Conservation (phyloP, 2,113 vertebrate species). For the Toxotes jaculatrix region DNA sequence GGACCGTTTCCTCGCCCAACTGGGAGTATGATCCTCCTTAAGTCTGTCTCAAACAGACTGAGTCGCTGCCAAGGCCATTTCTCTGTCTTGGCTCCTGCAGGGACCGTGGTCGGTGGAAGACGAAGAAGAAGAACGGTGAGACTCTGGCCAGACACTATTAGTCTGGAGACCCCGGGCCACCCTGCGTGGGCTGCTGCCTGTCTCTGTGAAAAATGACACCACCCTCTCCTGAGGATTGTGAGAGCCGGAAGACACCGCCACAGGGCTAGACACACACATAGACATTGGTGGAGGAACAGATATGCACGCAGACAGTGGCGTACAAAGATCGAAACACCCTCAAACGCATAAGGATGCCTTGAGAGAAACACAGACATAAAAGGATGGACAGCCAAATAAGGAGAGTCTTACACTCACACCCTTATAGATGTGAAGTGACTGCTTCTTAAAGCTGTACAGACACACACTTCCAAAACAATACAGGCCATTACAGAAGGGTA, state of each 20-base stretch:
- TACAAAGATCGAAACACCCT: conserved; percentile 54
- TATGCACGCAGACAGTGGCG: not conserved
- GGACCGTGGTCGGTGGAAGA: conserved; percentile 39
- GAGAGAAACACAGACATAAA: conserved; percentile 54
- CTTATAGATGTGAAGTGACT: conserved; percentile 1
- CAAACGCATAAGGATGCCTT: conserved; percentile 39
- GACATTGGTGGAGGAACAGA: conserved; percentile 19
- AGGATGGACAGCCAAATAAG: conserved; percentile 38
- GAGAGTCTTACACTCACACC: not conserved
- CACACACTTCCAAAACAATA: conserved; percentile 36
- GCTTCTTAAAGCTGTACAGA: conserved; percentile 37
- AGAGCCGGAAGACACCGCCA: conserved; percentile 64
- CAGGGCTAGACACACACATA: conserved; percentile 43
- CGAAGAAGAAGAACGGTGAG: conserved; percentile 42
- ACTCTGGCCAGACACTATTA: conserved; percentile 77
- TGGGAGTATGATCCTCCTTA: conserved; percentile 47
- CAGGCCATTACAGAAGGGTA: conserved; percentile 28
- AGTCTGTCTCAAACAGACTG: conserved; percentile 15
- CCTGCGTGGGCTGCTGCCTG: conserved; percentile 73
- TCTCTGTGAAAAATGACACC: conserved; percentile 82
- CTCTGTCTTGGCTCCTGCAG: conserved; percentile 50
- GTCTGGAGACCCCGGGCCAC: conserved; percentile 75
- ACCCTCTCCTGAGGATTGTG: conserved; percentile 62
- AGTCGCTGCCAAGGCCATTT: conserved; percentile 57
- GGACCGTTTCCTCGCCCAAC: conserved; percentile 25